These are phyloP conservation scores for Raja brachyura DNA, from an alignment of 2,113 vertebrate species.

Conservation along the genomic window DNA sequence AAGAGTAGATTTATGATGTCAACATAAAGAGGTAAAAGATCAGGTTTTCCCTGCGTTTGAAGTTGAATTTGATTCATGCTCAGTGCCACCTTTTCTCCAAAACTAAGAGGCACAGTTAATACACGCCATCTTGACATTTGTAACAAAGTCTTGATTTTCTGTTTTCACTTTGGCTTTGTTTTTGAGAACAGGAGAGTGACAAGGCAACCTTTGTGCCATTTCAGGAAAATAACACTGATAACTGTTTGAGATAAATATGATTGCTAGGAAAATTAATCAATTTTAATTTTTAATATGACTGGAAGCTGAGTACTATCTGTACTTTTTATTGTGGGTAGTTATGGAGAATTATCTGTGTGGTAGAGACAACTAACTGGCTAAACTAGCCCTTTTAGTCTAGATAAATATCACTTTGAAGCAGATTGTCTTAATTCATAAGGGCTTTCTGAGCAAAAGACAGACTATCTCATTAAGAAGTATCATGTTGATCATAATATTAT, in stretches of 20 bases:
- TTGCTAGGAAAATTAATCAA: not conserved
- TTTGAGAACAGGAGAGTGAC: not conserved
- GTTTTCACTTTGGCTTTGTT: not conserved
- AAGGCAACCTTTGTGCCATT: not conserved
- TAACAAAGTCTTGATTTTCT: not conserved
- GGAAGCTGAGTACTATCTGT: not conserved
- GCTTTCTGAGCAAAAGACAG: not conserved
- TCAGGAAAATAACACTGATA: not conserved
- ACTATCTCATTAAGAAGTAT: conserved; percentile 9
- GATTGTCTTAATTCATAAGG: not conserved
- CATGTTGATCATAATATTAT: not conserved
- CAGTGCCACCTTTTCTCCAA: not conserved
- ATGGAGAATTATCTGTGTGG: not conserved
- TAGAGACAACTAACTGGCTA: not conserved
- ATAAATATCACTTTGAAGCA: not conserved
- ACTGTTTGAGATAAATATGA: not conserved
- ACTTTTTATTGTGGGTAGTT: not conserved
- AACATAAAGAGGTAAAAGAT: too few species aligned
- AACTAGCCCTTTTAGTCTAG: not conserved
- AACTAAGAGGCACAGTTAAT: not conserved
- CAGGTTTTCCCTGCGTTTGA: not conserved
- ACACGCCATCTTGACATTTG: not conserved
- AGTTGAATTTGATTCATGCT: not conserved
- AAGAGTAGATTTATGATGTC: not conserved
- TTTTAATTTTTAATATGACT: not conserved